Evolutionary conservation across 2,797 vertebrate species (phyloP).

Genomic region (Tinamus major): DNA sequence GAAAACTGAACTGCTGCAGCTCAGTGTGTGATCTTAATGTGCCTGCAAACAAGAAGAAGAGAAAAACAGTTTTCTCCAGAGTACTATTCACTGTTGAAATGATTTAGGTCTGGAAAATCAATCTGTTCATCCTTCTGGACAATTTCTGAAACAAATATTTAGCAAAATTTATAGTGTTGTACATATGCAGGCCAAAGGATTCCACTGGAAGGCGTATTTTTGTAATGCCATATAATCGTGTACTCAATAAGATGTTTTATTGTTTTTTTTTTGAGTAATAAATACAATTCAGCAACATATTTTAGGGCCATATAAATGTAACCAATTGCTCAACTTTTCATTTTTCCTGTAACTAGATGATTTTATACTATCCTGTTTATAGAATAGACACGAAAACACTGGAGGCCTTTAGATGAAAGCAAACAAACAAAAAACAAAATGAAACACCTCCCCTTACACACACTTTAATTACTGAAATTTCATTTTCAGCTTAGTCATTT

Average conservation of each 20-base stretch:
- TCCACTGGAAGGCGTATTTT: conserved; percentile 75
- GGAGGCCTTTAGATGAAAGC: conserved; percentile 71
- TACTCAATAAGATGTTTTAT: conserved; percentile 65
- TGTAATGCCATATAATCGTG: conserved; percentile 68
- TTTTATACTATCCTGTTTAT: conserved; percentile 69
- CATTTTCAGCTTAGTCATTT: conserved; percentile 47
- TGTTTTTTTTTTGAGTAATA: conserved; percentile 25
- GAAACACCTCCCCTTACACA: conserved; percentile 60
- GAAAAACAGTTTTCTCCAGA: conserved; percentile 74
- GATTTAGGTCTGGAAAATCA: conserved; percentile 80
- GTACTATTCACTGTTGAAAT: conserved; percentile 76
- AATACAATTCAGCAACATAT: conserved; percentile 64
- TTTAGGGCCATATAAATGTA: conserved; percentile 64
- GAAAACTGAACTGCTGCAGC: conserved; percentile 37
- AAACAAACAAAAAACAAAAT: conserved; percentile 70
- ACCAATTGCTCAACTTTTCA: conserved; percentile 59
- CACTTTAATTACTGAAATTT: conserved; percentile 66
- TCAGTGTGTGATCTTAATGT: conserved; percentile 70
- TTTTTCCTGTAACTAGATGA: conserved; percentile 66
- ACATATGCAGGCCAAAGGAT: conserved; percentile 65
- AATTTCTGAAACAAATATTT: conserved; percentile 83
- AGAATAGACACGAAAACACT: conserved; percentile 57
- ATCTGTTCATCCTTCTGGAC: conserved; percentile 81
- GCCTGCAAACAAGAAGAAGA: conserved; percentile 65
- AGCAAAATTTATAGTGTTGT: conserved; percentile 77